Percentiles rank a stretch among this genome's conserved stretches.
Conservation (phyloP, 2,797 vertebrate species). For the Acipenser oxyrinchus region DNA sequence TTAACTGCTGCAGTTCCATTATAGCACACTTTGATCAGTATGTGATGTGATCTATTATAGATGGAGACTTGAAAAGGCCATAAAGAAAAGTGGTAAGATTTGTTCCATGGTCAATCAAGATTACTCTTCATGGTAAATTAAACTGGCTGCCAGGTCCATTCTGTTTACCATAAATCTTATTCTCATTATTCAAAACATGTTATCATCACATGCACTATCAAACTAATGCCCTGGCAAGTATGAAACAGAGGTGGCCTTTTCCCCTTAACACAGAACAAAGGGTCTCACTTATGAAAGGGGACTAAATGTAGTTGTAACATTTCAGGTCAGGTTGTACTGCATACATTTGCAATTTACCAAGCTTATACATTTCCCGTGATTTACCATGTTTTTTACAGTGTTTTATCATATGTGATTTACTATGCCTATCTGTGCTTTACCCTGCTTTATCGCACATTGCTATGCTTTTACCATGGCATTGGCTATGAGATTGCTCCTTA, state of each 20-base stretch:
- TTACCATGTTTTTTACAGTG: too few relatives aligned
- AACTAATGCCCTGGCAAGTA: too few relatives aligned
- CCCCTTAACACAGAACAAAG: too few relatives aligned
- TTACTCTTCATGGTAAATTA: conserved; percentile 1
- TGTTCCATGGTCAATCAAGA: neutral
- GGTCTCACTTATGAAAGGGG: too few relatives aligned
- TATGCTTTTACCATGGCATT: too few relatives aligned
- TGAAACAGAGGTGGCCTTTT: too few relatives aligned
- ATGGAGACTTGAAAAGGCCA: neutral
- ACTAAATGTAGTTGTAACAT: neutral
- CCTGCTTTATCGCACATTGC: too few relatives aligned
- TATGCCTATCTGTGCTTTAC: too few relatives aligned
- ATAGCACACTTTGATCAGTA: neutral
- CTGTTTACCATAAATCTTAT: neutral
- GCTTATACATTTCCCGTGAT: too few relatives aligned
- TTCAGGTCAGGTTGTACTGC: neutral
- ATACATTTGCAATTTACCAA: too few relatives aligned
- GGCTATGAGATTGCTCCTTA: conserved; percentile 47
- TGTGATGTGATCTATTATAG: neutral
- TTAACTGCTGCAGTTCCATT: neutral
- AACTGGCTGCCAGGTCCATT: neutral
- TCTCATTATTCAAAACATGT: neutral
- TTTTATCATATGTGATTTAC: too few relatives aligned
- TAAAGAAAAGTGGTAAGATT: neutral
- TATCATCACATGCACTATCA: too few relatives aligned